These are phyloP conservation scores for Dromius quadrimaculatus DNA, from an alignment of 2,888 invertebrate species.

Conservation along the genomic window DNA sequence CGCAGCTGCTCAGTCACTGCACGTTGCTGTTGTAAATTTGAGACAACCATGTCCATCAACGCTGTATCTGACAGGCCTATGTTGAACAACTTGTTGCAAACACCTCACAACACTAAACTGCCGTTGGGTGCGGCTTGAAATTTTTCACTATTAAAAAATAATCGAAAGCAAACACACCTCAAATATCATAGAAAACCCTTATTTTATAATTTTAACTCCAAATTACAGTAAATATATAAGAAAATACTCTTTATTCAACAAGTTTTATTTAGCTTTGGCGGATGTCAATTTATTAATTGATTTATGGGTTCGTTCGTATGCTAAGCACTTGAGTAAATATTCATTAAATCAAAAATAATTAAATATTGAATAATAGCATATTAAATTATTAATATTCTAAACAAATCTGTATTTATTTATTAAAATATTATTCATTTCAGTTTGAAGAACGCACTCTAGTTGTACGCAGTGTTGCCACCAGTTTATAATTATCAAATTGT, in stretches of 20 bases:
- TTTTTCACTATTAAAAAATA: slow-evolving; percentile 1
- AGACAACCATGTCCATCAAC: slow-evolving; percentile 94
- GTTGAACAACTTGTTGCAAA: slow-evolving; percentile 67
- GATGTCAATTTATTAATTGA: slow-evolving; percentile 42
- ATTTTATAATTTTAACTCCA: not conserved
- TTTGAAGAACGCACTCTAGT: no score
- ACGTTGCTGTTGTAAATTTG: slow-evolving; percentile 93
- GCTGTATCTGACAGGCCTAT: slow-evolving; percentile 91
- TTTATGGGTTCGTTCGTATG: slow-evolving; percentile 38
- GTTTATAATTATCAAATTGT: no score
- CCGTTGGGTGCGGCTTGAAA: slow-evolving; percentile 49
- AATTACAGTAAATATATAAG: slow-evolving; percentile 9
- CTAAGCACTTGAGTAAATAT: not conserved
- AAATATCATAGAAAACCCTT: slow-evolving; percentile 1
- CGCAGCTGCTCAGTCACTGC: slow-evolving; percentile 93
- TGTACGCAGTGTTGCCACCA: no score
- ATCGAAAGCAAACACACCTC: not conserved
- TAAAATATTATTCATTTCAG: no score
- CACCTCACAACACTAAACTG: slow-evolving; percentile 48
- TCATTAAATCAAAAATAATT: not conserved
- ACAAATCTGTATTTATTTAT: not conserved
- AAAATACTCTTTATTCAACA: slow-evolving; percentile 1
- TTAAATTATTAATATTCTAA: slow-evolving; percentile 1
- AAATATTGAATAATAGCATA: not conserved
- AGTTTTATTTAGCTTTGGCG: slow-evolving; percentile 27